Conservation (phyloP, 2,888 invertebrate species). For the Boloria euphrosyne region DNA sequence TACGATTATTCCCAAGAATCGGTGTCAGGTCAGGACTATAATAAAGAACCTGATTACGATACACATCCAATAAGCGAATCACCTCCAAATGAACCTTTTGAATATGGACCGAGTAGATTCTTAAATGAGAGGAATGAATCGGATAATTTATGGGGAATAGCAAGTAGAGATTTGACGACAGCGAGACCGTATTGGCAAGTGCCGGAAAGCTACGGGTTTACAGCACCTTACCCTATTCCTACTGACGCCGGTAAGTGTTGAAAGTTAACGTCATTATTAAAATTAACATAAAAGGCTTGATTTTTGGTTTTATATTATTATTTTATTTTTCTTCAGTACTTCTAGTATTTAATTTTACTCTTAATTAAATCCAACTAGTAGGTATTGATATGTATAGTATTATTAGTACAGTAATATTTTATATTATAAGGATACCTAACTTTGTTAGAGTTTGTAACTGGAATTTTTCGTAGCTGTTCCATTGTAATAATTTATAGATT, state of each 20-base stretch:
- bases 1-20: slow-evolving; percentile 26
- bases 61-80: slow-evolving; percentile 19
- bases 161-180: slow-evolving; percentile 53
- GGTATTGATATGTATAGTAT: too few species aligned
- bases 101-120: slow-evolving; percentile 24
- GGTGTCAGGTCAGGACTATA: slow-evolving; percentile 11
- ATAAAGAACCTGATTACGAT: slow-evolving; percentile 34
- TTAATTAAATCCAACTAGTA: too few species aligned
- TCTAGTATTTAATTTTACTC: too few species aligned
- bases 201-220: slow-evolving; percentile 49
- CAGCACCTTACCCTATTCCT: slow-evolving; percentile 51
- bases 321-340: too few species aligned
- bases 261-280: neutral
- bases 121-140: slow-evolving; percentile 48
- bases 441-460: too few species aligned
- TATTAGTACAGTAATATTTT: too few species aligned
- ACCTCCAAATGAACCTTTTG: slow-evolving; percentile 17
- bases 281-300: neutral
- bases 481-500: too few species aligned
- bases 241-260: slow-evolving; percentile 63
- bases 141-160: slow-evolving; percentile 49
- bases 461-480: too few species aligned
- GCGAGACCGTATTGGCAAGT: slow-evolving; percentile 55
- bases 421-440: too few species aligned
- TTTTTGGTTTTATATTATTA: too few species aligned